Evolutionary conservation across 1,140 invertebrate species (phyloP), one percentile per base, ranked within the genome.

Genomic region (Plectrocnemia conspersa): DNA sequence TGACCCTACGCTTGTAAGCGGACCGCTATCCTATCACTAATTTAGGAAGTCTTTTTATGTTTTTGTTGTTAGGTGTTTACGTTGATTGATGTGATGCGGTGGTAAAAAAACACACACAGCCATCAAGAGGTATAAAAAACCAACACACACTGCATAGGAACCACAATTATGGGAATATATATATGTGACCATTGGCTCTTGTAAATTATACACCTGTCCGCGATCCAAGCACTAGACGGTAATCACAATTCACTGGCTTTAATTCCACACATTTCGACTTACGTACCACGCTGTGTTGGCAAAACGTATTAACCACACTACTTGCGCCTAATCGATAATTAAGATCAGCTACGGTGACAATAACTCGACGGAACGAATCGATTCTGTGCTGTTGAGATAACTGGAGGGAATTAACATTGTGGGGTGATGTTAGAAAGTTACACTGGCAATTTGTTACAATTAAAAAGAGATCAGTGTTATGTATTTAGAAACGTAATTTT

Each of bases 41-140:
- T 58, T 58, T 58, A 50, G 56, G 56, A 58, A 53, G 56, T 58
- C n/a, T n/a, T n/a, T n/a, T n/a, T n/a, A n/a, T 53, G 56, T 53
- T 53, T 53, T 53, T 52, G 50, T 50, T 32, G 41, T 45, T 45
- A 53, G 40, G 52, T 58, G 56, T 58, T 47, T 47, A 46, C 49
- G 32, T 53, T 58, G 56, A 58, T 58, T 58, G 56, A 58, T 58
- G 50, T 52, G 53, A 53, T 21, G 11, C 49, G 50, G 40, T 32
- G 22, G 19, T 19, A 38, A 58, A 45, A 53, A 38, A 53, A 58
- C n/a, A 29, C n/a, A n/a, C n/a, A n/a, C 27, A 29, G n/a, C 27
- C 6, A 40, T 15, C 16, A 19, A 40, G 36, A 40, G 36, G 36
- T 40, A 15, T 15, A 40, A 40, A 18, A 2, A 10, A 40, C 16